Conservation (phyloP, 2,888 invertebrate genomes). For the Pristionchus maxplancki region DNA sequence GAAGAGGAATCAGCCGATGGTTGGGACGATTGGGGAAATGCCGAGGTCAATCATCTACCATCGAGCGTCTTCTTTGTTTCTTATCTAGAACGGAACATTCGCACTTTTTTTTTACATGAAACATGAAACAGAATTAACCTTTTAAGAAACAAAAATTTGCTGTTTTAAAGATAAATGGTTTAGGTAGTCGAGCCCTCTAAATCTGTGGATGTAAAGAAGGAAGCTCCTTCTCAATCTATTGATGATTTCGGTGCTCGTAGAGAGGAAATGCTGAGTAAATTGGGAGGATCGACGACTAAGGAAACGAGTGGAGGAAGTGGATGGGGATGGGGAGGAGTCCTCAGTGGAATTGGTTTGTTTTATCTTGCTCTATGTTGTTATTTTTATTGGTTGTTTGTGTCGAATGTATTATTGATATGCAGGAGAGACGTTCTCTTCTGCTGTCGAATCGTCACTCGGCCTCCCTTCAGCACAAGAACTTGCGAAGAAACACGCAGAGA, state of each 20-base stretch:
- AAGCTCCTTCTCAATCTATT: neutral
- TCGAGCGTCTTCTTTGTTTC: too few relatives aligned
- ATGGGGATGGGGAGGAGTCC: slow-evolving; percentile 47
- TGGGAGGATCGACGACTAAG: slow-evolving; percentile 36
- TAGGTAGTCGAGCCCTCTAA: neutral
- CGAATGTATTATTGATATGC: too few relatives aligned
- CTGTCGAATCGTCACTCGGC: slow-evolving; percentile 87
- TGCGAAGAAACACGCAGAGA: slow-evolving; percentile 80
- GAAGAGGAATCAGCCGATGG: slow-evolving; percentile 49
- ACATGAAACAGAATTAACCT: too few relatives aligned
- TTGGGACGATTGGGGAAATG: slow-evolving; percentile 52
- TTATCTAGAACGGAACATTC: too few relatives aligned
- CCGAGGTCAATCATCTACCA: neutral
- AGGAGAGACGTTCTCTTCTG: slow-evolving; percentile 87
- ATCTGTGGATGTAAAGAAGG: neutral
- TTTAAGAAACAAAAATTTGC: too few relatives aligned
- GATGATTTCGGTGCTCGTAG: slow-evolving; percentile 7
- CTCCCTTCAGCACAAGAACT: slow-evolving; percentile 89
- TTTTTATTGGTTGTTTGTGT: too few relatives aligned
- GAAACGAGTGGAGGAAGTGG: neutral
- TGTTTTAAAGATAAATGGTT: neutral
- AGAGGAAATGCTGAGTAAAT: slow-evolving; percentile 40
- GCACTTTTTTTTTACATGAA: too few relatives aligned
- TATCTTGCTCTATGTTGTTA: too few relatives aligned
- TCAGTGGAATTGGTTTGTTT: slow-evolving; percentile 49